Conservation (phyloP, 1,140 invertebrate species). For the Phymorhynchus buccinoides region DNA sequence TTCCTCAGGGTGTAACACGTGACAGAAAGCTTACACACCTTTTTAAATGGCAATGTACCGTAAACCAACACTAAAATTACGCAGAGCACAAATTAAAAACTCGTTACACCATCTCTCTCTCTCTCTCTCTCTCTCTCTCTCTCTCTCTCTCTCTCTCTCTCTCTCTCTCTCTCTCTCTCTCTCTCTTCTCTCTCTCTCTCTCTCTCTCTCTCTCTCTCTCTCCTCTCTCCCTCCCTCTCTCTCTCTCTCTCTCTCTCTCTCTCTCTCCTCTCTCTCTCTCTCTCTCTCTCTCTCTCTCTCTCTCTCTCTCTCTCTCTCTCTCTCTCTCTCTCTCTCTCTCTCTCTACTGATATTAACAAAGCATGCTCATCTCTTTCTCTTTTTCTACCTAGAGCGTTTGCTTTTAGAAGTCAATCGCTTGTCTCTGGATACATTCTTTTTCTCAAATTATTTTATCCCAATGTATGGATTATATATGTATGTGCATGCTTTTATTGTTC, state of each 20-base stretch:
- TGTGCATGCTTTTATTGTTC: too few relatives aligned
- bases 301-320: conserved; percentile 12
- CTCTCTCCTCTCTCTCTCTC: conserved; percentile 25
- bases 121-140: neutral
- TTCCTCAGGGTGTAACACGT: too few relatives aligned
- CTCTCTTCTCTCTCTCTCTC: neutral
- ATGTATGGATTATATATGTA: too few relatives aligned
- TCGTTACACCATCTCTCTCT: neutral
- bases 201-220: conserved; percentile 20
- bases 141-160: conserved; percentile 28
- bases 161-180: neutral
- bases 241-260: neutral
- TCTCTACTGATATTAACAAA: neutral
- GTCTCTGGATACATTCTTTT: too few relatives aligned
- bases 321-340: conserved; percentile 14
- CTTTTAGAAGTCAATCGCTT: too few relatives aligned
- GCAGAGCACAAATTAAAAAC: too few relatives aligned
- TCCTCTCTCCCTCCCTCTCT: neutral
- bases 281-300: conserved; percentile 31
- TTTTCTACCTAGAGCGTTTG: too few relatives aligned
- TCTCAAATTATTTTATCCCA: too few relatives aligned
- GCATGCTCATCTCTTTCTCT: too few relatives aligned
- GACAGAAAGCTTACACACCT: too few relatives aligned
- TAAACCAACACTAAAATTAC: too few relatives aligned
- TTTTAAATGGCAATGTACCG: too few relatives aligned